Percentiles rank a stretch among this genome's conserved stretches.
phyloP scores from a whole-genome alignment of 1,140 invertebrate species.

The Bombus pyrosoma region DNA sequence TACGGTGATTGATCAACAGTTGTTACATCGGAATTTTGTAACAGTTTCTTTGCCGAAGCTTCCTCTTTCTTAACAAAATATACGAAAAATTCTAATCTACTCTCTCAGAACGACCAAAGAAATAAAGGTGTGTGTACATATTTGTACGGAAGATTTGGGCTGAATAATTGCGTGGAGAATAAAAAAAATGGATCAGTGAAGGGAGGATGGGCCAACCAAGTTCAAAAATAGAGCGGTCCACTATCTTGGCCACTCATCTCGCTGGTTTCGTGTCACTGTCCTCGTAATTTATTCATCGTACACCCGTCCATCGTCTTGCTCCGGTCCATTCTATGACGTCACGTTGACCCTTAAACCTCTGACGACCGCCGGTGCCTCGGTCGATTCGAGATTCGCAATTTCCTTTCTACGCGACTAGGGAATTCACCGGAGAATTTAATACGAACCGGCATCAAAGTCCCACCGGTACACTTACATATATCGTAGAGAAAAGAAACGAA shows the following conservation, averaged over 20 bases:
- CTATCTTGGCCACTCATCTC: conserved; percentile 48
- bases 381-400: conserved; percentile 31
- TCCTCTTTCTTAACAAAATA: neutral
- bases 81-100: neutral
- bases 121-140: neutral
- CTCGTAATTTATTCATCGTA: conserved; percentile 59
- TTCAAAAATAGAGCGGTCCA: conserved; percentile 48
- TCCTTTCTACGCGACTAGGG: conserved; percentile 17
- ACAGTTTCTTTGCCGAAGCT: neutral
- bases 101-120: neutral
- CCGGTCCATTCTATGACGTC: conserved; percentile 39
- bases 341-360: conserved; percentile 48
- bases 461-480: neutral
- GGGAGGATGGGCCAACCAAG: neutral
- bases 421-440: conserved; percentile 25
- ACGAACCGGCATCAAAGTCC: conserved; percentile 22
- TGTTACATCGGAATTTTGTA: neutral
- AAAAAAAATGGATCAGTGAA: conserved; percentile 29
- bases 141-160: neutral
- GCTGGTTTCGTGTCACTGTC: conserved; percentile 55
- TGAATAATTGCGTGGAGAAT: conserved; percentile 8
- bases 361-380: neutral
- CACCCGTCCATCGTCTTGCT: conserved; percentile 44
- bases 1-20: neutral
- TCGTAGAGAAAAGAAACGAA: neutral